Percentiles rank a stretch among this genome's conserved stretches.
phyloP scores from a whole-genome alignment of 53 echinoderm and acorn worm genomes.

The Paracentrotus lividus region DNA sequence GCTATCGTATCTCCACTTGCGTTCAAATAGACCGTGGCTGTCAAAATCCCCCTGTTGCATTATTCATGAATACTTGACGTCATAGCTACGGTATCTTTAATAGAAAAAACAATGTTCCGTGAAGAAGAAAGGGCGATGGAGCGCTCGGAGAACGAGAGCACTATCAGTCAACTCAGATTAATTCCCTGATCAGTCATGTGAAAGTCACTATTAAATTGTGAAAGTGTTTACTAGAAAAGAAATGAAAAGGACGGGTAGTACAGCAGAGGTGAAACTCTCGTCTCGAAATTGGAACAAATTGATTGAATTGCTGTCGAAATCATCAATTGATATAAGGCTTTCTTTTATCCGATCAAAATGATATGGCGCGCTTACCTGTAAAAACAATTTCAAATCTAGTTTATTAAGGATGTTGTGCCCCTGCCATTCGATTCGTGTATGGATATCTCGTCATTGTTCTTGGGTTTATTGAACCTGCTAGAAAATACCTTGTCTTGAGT shows the following conservation, averaged over 20 bases:
- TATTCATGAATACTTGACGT: constrained; percentile 60
- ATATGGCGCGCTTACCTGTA: constrained; percentile 24
- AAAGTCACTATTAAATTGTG: constrained; percentile 23
- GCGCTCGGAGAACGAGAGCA: not conserved
- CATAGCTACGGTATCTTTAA: constrained; percentile 48
- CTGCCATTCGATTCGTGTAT: not conserved
- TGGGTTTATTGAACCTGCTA: not conserved
- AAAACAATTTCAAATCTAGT: constrained; percentile 32
- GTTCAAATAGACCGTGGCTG: not conserved
- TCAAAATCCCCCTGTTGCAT: constrained; percentile 51
- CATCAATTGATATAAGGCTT: constrained; percentile 6
- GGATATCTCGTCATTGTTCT: constrained; percentile 32
- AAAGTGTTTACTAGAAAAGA: not conserved
- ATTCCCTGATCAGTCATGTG: constrained; percentile 3
- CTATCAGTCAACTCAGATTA: constrained; percentile 23
- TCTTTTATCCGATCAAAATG: constrained; percentile 4
- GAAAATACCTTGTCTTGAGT: not conserved
- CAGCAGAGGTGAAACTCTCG: constrained; percentile 14
- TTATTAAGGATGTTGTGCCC: constrained; percentile 3
- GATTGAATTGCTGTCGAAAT: not conserved
- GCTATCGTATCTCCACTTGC: constrained; percentile 54
- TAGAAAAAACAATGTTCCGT: constrained; percentile 31
- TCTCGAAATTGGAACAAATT: constrained; percentile 32
- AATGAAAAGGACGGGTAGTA: not conserved
- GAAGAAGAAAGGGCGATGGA: constrained; percentile 34